These are phyloP conservation scores for Paedocypris sp. DNA, from an alignment of 2,113 vertebrate genomes.

Conservation along the genomic window DNA sequence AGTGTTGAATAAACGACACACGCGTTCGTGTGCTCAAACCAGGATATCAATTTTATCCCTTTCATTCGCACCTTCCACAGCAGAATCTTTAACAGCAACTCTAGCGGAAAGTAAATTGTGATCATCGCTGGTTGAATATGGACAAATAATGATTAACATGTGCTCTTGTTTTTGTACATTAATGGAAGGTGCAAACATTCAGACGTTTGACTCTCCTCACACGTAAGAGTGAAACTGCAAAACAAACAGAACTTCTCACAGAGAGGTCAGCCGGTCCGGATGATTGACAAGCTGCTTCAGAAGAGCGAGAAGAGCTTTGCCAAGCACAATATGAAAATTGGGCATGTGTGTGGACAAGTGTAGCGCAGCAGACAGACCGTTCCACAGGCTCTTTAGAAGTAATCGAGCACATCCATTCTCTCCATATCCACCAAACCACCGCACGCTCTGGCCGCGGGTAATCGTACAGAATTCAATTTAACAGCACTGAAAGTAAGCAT, in stretches of 20 bases:
- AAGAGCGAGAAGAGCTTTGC: constrained; percentile 35
- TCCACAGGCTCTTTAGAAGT: constrained; percentile 29
- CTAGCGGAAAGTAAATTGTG: too few relatives aligned
- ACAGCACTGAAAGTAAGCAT: constrained; percentile 24
- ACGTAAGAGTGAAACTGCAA: background rate
- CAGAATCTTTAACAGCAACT: too few relatives aligned
- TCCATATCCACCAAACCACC: constrained; percentile 11
- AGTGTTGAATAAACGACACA: too few relatives aligned
- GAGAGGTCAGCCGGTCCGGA: background rate
- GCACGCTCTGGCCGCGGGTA: background rate
- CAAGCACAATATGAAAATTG: constrained; percentile 34
- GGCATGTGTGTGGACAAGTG: constrained; percentile 42
- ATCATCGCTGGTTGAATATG: too few relatives aligned
- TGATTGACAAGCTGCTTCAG: constrained; percentile 39
- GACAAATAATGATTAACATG: too few relatives aligned
- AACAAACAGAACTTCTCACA: background rate
- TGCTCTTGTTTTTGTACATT: too few relatives aligned
- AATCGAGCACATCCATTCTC: constrained; percentile 21
- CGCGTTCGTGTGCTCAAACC: too few relatives aligned
- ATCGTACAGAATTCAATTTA: constrained; percentile 12
- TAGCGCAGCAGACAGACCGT: constrained; percentile 28
- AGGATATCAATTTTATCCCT: too few relatives aligned
- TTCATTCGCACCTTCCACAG: too few relatives aligned
- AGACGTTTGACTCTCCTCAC: background rate
- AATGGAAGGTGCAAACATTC: too few relatives aligned